Evolutionary conservation across 2,888 invertebrate genomes (phyloP), one percentile per base, ranked within the genome.

Genomic region (Brenthis daphne): DNA sequence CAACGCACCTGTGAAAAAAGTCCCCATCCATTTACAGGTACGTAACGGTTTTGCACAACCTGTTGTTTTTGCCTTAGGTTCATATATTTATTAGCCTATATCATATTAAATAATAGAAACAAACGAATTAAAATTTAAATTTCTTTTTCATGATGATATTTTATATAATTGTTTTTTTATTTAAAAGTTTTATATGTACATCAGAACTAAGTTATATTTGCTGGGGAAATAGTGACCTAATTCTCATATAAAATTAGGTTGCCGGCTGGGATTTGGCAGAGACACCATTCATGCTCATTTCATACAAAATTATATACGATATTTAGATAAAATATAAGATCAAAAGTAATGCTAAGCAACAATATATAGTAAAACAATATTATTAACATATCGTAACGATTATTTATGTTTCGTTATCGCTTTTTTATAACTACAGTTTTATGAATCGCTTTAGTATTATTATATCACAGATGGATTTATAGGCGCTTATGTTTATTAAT

Each of bases 1-100:
- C 70, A 88, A 80, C 85, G 97, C 97, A 76, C 97, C 97, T 75
- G 97, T 98, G 77, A 98, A 98, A 92, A 98, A 98, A 93, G 98
- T 98, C 72, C 98, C 98, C 70, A 98, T 98, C 85, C 98, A 98
- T 92, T 94, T 97, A 83, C 97, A 98, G 96, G 96, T 98, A 90
- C 95, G 93, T 56, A 71, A 67, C 73, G 75, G 75, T 74, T 65
- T 63, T 64, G 73, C 33, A 69, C 83, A 74, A 89, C 85, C 86
- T 89, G 88, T 89, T 89, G 86, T 85, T 86, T 83, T 80, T 66
- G 72, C 65, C 47, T 65, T 66, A 54, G 48, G 58, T 71, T 71
- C 61, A 74, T 73, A 73, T 71, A 69, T 76, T 70, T 73, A 73
- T 72, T 16, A 24, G 13, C 33, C 47, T 53, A 47, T 66, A 43